phyloP scores from a whole-genome alignment of 2,113 vertebrate species.

The Phalacrocorax brasilianus region DNA sequence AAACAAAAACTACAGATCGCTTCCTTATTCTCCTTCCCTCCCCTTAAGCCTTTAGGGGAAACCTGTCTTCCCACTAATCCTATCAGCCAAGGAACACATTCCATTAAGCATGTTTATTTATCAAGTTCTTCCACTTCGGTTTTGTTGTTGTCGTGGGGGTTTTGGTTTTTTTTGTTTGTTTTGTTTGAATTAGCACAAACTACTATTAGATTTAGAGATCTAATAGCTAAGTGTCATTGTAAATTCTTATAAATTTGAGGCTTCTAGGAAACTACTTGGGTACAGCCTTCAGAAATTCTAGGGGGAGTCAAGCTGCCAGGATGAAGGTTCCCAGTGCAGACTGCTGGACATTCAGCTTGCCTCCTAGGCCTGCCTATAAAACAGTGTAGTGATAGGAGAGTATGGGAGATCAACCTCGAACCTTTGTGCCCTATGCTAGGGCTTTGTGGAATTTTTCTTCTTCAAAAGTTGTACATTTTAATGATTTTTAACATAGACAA shows the following conservation, averaged over 20 bases:
- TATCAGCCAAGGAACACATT: not conserved
- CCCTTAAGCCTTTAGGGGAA: not conserved
- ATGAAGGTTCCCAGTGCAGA: not conserved
- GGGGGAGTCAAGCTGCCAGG: not conserved
- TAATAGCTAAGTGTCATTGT: not conserved
- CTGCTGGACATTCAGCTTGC: not conserved
- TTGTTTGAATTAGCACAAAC: not conserved
- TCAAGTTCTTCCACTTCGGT: not conserved
- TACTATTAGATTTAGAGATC: not conserved
- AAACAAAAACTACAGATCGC: not conserved
- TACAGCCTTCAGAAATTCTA: not conserved
- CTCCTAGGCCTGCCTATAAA: not conserved
- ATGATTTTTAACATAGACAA: not conserved
- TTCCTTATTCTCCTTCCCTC: not conserved
- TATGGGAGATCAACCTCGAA: not conserved
- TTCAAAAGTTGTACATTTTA: not conserved
- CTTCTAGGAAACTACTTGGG: not conserved
- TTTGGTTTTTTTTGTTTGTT: no score
- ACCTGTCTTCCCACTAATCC: not conserved
- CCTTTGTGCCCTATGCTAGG: not conserved
- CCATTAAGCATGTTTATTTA: not conserved
- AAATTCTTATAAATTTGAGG: not conserved
- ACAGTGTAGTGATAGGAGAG: not conserved
- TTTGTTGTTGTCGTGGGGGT: not conserved
- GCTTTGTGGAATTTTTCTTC: not conserved